These are phyloP conservation scores for Spea bombifrons DNA, from an alignment of 2,113 vertebrate species.

Conservation along the genomic window DNA sequence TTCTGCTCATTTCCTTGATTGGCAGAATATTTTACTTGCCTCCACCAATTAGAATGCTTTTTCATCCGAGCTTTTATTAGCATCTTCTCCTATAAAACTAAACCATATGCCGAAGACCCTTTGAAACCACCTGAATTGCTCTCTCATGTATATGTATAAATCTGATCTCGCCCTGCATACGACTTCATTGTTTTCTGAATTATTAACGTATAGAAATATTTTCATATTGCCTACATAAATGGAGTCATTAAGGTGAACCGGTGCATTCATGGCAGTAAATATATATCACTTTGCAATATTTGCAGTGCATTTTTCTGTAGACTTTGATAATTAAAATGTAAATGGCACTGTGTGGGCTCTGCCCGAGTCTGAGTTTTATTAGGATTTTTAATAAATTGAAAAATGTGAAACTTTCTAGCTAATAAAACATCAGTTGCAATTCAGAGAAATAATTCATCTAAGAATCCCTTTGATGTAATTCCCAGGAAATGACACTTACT, in stretches of 20 bases:
- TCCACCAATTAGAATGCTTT: neutral
- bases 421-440: conserved; percentile 50
- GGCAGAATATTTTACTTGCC: neutral
- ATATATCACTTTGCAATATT: conserved; percentile 9
- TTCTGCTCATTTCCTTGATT: no score
- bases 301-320: neutral
- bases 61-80: neutral
- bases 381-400: conserved; percentile 53
- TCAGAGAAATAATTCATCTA: conserved; percentile 49
- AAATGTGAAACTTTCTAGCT: conserved; percentile 50
- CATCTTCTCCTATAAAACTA: neutral
- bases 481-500: conserved; percentile 41
- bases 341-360: conserved; percentile 7
- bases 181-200: neutral
- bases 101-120: neutral
- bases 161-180: neutral
- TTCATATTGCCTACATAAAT: no score
- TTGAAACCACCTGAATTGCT: neutral
- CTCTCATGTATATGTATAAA: neutral
- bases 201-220: neutral
- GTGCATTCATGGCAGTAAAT: conserved; percentile 16
- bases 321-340: conserved; percentile 39
- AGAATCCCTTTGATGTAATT: conserved; percentile 47
- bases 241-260: no score
- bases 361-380: conserved; percentile 23